Base-by-base conservation (phyloP, 2,797 vertebrate genomes). In the Falco naumanni region DNA sequence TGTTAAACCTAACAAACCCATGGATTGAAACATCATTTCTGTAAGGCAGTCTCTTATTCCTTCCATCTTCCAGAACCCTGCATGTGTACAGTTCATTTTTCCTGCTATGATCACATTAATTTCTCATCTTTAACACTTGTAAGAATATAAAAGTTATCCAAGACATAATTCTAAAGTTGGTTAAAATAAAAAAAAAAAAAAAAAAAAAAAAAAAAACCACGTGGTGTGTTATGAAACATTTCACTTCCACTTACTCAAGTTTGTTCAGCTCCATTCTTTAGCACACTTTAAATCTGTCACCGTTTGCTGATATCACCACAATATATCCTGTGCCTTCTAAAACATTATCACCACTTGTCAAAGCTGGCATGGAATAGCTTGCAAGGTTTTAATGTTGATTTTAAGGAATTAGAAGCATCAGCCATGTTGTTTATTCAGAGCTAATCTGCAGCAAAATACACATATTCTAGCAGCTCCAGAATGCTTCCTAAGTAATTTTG, bases 371-470 rank as follows among this genome's bases (percentile, higher is more conserved):
- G 85, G 97, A 98, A 97, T 93, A 97, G 31, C 84, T 94, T 95
- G 72, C 77, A 97, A 87, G 43, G 72, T 48, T 97, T 97, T 96
- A 90, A 94, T 81, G 89, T 76, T 97, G 90, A 97, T 97, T 97
- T 98, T 96, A 97, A 97, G 93, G 95, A 97, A 96, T 97, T 96
- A 97, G 84, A 93, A 96, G 65, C 92, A 95, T 61, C 87, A 65
- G 45, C 45, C 82, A 56, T 97, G 86, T 87, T 97, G 97, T 98
- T 97, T 97, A 96, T 97, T 97, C 86, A 84, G 74, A 95, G 50
- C 28, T 96, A 96, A 96, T 93, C 89, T 96, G 33, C 37, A 95
- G 69, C 77, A 96, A 96, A 96, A 64, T 89, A 82, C 22, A 84
- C 33, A n/a, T 72, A 92, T 96, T 92, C 71, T 80, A 95, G 53